Percentiles rank a stretch among this genome's conserved stretches.
Conservation (phyloP, 2,888 invertebrate genomes). For the Dermolepida albohirtum region DNA sequence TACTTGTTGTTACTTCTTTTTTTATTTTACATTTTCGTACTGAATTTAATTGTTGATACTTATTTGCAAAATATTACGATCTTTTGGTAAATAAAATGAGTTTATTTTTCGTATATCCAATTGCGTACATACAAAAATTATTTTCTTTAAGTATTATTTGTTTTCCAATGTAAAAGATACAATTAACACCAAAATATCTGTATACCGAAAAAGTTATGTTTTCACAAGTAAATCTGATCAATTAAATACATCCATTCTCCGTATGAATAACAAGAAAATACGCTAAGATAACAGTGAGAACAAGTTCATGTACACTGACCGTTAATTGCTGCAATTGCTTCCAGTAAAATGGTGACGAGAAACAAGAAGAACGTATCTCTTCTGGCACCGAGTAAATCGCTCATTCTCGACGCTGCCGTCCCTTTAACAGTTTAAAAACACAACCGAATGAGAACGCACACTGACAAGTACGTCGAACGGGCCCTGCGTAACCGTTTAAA, state of each 20-base stretch:
- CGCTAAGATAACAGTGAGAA: conserved; percentile 16
- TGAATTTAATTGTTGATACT: too few relatives aligned
- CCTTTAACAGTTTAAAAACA: conserved; percentile 6
- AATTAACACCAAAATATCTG: too few relatives aligned
- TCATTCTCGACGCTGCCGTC: neutral
- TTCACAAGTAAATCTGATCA: neutral
- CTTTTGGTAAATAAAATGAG: too few relatives aligned
- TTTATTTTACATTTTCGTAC: too few relatives aligned
- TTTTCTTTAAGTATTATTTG: too few relatives aligned
- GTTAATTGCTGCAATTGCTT: conserved; percentile 47
- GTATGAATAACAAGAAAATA: neutral
- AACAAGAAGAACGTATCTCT: conserved; percentile 2
- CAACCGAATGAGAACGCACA: neutral
- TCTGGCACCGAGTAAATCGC: neutral
- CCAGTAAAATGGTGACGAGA: conserved; percentile 43
- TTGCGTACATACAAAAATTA: too few relatives aligned
- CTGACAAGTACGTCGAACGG: conserved; percentile 24
- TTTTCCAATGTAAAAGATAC: too few relatives aligned
- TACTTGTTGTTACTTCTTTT: too few relatives aligned
- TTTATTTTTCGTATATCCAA: too few relatives aligned
- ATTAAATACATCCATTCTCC: neutral
- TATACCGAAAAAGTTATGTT: too few relatives aligned
- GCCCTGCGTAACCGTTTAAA: conserved; percentile 7
- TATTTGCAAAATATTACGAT: too few relatives aligned
- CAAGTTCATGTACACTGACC: conserved; percentile 40